phyloP scores from a whole-genome alignment of 2,888 invertebrate genomes.

The Pristionchus exspectatus region DNA sequence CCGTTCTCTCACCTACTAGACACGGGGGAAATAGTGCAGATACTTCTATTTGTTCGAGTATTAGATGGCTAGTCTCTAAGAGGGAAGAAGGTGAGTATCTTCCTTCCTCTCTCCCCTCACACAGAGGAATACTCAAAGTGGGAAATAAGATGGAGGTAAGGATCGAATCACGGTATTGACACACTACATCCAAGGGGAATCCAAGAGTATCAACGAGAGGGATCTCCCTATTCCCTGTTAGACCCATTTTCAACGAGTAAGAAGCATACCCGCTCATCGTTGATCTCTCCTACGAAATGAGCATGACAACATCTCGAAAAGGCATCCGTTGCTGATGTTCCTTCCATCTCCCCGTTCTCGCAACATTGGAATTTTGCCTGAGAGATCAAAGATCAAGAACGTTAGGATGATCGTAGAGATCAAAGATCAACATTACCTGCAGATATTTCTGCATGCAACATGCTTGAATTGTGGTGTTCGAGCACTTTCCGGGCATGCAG shows the following conservation, averaged over 20 bases:
- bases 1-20: neutral
- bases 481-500: conserved; percentile 77
- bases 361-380: conserved; percentile 75
- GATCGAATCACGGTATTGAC: neutral
- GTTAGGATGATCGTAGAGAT: neutral
- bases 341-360: conserved; percentile 67
- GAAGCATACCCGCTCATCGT: neutral
- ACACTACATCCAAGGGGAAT: neutral
- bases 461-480: conserved; percentile 73
- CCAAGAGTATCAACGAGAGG: neutral
- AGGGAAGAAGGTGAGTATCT: conserved; percentile 37
- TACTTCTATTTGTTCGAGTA: conserved; percentile 50
- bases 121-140: neutral
- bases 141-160: neutral
- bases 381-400: neutral
- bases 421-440: conserved; percentile 66
- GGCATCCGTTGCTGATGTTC: conserved; percentile 66
- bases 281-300: conserved; percentile 71
- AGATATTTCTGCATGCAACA: conserved; percentile 79
- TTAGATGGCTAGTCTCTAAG: conserved; percentile 15
- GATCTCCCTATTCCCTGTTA: neutral
- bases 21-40: conserved; percentile 1
- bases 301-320: conserved; percentile 77
- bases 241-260: neutral
- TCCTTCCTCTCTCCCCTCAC: conserved; percentile 24